phyloP scores from a whole-genome alignment of 2,888 invertebrate genomes.

The Synergus itoensis region DNA sequence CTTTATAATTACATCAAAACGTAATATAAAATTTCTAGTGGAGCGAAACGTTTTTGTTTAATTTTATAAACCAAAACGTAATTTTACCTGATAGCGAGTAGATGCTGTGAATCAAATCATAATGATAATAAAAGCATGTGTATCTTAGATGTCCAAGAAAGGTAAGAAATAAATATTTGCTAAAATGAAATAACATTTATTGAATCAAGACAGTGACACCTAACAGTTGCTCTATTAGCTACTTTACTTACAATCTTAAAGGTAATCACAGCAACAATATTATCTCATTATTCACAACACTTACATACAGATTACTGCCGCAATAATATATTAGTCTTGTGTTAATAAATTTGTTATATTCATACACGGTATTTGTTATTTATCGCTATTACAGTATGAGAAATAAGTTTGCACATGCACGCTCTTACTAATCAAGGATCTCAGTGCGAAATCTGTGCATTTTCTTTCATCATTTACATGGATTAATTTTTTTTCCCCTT shows the following conservation, averaged over 20 bases:
- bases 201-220: conserved; percentile 77
- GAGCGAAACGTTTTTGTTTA: too few relatives aligned
- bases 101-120: too few relatives aligned
- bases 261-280: conserved; percentile 79
- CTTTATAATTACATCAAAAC: too few relatives aligned
- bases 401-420: conserved; percentile 7
- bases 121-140: too few relatives aligned
- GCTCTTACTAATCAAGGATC: conserved; percentile 47
- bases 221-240: conserved; percentile 76
- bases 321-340: conserved; percentile 75
- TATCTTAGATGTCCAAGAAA: background rate
- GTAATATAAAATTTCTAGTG: too few relatives aligned
- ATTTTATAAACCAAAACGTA: too few relatives aligned
- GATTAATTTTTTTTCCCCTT: conserved; percentile 39
- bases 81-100: too few relatives aligned
- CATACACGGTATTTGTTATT: conserved; percentile 72
- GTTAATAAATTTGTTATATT: conserved; percentile 74
- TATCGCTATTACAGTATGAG: conserved; percentile 66
- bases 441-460: conserved; percentile 52
- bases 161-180: conserved; percentile 67
- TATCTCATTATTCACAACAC: conserved; percentile 79
- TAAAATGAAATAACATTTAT: conserved; percentile 78
- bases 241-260: conserved; percentile 77
- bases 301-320: conserved; percentile 77
- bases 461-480: conserved; percentile 34